phyloP scores from a whole-genome alignment of 2,888 invertebrate species.

The Pseudococcus jackbeardsleyi region DNA sequence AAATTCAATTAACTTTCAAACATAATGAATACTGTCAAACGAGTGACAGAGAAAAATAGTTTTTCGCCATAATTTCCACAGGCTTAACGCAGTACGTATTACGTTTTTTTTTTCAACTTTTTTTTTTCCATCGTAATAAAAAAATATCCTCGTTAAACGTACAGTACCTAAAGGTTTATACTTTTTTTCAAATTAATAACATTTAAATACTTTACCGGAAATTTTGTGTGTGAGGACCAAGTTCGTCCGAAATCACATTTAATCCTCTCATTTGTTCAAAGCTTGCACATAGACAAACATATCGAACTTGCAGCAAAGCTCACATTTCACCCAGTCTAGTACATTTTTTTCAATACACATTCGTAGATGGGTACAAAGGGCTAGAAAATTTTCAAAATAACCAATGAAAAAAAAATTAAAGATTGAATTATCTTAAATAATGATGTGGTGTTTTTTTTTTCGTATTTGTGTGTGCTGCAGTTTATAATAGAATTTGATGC shows the following conservation, averaged over 20 bases:
- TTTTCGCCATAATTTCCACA: conserved; percentile 54
- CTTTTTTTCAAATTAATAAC: conserved; percentile 54
- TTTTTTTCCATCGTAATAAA: conserved; percentile 25
- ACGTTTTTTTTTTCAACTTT: background rate
- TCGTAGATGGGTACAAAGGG: background rate
- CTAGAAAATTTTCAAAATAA: conserved; percentile 30
- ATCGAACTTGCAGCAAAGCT: conserved; percentile 12
- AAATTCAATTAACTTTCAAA: conserved; percentile 49
- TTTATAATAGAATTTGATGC: background rate
- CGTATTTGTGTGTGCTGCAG: conserved; percentile 15
- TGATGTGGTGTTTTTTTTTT: background rate
- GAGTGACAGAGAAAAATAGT: conserved; percentile 53
- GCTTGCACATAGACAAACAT: conserved; percentile 61
- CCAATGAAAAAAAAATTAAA: conserved; percentile 35
- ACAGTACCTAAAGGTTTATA: background rate
- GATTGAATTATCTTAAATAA: background rate
- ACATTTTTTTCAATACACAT: background rate
- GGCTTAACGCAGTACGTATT: conserved; percentile 45
- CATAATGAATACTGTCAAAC: conserved; percentile 56
- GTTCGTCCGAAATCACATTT: conserved; percentile 42
- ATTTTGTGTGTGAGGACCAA: conserved; percentile 1
- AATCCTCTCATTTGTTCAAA: conserved; percentile 26
- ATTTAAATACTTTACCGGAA: conserved; percentile 53
- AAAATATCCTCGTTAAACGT: conserved; percentile 38
- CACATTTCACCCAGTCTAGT: background rate